Base-by-base conservation (phyloP, 2,888 invertebrate species). In the Platycheirus albimanus region DNA sequence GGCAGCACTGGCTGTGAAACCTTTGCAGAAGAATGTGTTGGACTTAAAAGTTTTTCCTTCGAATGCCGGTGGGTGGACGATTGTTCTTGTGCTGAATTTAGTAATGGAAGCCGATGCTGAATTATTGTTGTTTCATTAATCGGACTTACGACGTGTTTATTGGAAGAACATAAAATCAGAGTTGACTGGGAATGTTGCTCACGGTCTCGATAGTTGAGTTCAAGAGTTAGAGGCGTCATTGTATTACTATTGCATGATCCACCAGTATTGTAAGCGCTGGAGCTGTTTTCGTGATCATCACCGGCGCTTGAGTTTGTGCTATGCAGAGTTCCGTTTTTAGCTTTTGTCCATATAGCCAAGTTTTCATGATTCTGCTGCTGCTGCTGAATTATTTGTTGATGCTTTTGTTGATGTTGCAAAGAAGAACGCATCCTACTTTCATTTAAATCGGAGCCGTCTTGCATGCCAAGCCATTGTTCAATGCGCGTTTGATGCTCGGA, bases 241-340 rank as follows among this genome's bases (percentile, higher is more conserved):
- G 92, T 93, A 86, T 94, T 94, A 87, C 94, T 94, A 86, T 95
- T 93, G 87, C 94, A 94, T n/a, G 95, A 95, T 69, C 95, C 95
- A 1, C 95, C 94, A 1, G 95, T 95, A 87, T 95, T 95, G 88
- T 95, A 95, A 41, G 30, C 30, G 7, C 30, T 33, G 1, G 30
- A 94, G 52, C 94, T 93, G 84, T 92, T 92, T 80, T 94, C 94
- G 79, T 93, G 92, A 77, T 93, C 93, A 83, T 93, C 93, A 28
- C 91, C 91, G 54, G 66, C 56, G 43, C 72, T 75, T 1, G 78
- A 38, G 41, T 71, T 80, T 17, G 86, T 86, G 74, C 88, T 89
- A 6, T 85, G 88, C 10, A 88, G 54, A 1, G 89, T 88, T 24
- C 74, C 86, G 33, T 72, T 85, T 36, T 77, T 80, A 1, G 63